Conservation (phyloP, 2,888 invertebrate genomes). For the Erpobdella octoculata region DNA sequence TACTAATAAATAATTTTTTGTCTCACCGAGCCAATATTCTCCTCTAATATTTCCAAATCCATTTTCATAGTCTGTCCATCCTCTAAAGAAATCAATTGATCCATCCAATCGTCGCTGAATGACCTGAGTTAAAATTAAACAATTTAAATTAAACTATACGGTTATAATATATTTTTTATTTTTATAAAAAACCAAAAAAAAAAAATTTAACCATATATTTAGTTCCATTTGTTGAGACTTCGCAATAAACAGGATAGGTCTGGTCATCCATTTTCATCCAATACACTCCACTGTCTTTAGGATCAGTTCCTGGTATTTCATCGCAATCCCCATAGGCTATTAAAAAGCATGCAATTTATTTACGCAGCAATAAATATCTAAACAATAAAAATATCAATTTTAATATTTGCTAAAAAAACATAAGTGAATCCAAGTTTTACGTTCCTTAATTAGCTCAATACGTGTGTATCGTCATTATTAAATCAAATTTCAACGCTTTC, state of each 20-base stretch:
- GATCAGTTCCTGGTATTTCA: not conserved
- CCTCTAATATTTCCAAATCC: not conserved
- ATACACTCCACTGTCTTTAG: not conserved
- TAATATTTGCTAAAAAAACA: too few species aligned
- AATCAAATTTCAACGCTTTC: too few species aligned
- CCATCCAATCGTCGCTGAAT: slow-evolving; percentile 4
- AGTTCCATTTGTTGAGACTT: not conserved
- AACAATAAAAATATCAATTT: not conserved
- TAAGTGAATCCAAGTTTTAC: too few species aligned
- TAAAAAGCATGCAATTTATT: too few species aligned
- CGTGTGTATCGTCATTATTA: too few species aligned
- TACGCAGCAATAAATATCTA: not conserved
- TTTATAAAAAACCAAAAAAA: not conserved
- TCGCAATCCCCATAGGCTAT: not conserved
- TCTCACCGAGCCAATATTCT: not conserved
- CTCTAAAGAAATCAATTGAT: not conserved
- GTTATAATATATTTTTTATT: not conserved
- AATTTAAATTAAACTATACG: not conserved
- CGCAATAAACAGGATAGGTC: not conserved
- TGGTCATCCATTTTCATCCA: not conserved
- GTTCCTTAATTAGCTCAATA: too few species aligned
- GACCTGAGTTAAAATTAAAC: not conserved
- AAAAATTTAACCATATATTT: not conserved
- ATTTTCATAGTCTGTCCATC: not conserved
- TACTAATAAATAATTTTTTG: too few species aligned